Base-by-base conservation (phyloP, 1,140 invertebrate genomes). In the Pseudomyrmex pallidus region DNA sequence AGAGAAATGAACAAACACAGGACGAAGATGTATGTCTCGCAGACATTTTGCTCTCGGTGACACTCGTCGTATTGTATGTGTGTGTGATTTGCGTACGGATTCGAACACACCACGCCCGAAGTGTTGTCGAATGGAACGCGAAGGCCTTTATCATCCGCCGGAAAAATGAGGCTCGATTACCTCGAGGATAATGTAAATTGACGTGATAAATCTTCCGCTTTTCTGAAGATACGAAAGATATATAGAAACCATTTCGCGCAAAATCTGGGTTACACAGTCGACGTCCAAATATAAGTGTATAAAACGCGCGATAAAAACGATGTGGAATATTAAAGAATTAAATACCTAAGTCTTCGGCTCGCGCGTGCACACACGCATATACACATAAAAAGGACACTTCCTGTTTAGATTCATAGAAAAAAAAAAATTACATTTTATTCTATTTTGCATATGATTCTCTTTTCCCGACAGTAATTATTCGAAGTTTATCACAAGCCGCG, bases 1-100 rank as follows among this genome's bases (percentile, higher is more conserved):
- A 63, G 2, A 15, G 59, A 4, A 5, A 15, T n/a, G 20, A 20
- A 9, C 50, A 13, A 52, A 7, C 59, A 20, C 12, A n/a, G 2
- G 70, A 82, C 85, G 72, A 67, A 59, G 78, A 82, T 72, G 20
- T 63, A 80, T 74, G 85, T 83, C 74, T 62, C 85, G 74, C 59
- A 54, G 59, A 77, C 48, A 62, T 25, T 54, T 35, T 66, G 62
- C 48, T 67, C 74, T 17, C 44, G 56, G 76, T 66, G 76, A 72
- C 76, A 78, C 54, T 48, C 44, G 35, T 17, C 57, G 66, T 67
- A 77, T 77, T 68, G 54, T 35, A 5, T 35, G 5, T 35, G 35
- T 35, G 0, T 70, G 64, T 59, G 64, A 78, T 78, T 70, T 52
- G 52, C 64, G 76, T 70, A 59, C 52, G 76, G 57, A 70, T 78